phyloP scores from a whole-genome alignment of 2,113 vertebrate species.

The Laterallus jamaicensis region DNA sequence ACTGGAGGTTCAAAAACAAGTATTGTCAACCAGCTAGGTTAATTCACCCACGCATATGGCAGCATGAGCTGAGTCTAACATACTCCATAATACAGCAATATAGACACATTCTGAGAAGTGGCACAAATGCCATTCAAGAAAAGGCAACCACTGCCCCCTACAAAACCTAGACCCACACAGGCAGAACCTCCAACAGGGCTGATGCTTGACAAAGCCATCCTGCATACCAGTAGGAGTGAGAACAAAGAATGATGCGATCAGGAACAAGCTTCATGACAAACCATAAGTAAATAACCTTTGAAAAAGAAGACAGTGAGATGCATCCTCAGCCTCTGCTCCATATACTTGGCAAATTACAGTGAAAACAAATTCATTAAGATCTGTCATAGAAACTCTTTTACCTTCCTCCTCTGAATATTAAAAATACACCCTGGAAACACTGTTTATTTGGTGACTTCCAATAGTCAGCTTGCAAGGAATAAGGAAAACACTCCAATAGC shows the following conservation, averaged over 20 bases:
- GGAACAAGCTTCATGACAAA: not conserved
- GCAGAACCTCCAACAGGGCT: too few relatives aligned
- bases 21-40: not conserved
- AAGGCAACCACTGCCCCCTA: not conserved
- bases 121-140: not conserved
- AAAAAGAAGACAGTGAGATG: not conserved
- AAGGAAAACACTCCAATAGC: not conserved
- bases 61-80: not conserved
- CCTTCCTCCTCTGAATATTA: not conserved
- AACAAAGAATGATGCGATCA: not conserved
- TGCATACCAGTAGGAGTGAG: accelerated
- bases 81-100: not conserved
- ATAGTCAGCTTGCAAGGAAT: not conserved
- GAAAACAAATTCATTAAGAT: not conserved
- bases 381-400: not conserved
- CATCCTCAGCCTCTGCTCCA: not conserved
- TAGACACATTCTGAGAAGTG: not conserved
- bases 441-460: not conserved
- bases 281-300: not conserved
- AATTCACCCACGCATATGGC: not conserved
- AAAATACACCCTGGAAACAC: not conserved
- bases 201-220: too few relatives aligned
- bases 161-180: too few relatives aligned
- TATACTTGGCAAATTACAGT: accelerated
- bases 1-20: not conserved